Evolutionary conservation across 2,888 invertebrate species (phyloP).

Genomic region (Drosophila peninsularis): DNA sequence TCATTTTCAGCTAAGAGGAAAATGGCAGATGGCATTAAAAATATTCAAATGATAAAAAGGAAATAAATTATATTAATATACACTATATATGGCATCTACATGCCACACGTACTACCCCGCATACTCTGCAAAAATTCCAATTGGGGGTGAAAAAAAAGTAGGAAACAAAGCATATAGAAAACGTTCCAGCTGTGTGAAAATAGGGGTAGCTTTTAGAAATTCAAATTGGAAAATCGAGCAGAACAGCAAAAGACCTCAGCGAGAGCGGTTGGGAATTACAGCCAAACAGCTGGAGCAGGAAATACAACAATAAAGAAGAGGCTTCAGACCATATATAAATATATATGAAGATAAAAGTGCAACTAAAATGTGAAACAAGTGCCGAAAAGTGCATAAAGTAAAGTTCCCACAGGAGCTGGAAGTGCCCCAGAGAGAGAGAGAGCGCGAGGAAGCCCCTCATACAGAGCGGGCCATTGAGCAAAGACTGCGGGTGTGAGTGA

Average conservation of each 20-base stretch:
- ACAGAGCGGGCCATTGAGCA: not conserved
- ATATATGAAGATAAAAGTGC: not conserved
- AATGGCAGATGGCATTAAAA: too few species aligned
- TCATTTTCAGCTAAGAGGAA: too few species aligned
- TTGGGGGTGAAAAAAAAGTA: conserved; percentile 69
- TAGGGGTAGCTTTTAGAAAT: conserved; percentile 67
- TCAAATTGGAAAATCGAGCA: conserved; percentile 73
- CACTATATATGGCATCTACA: too few species aligned
- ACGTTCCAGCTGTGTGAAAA: conserved; percentile 58
- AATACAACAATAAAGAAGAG: not conserved
- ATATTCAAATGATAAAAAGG: too few species aligned
- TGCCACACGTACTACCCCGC: not conserved
- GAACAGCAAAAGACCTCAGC: conserved; percentile 45
- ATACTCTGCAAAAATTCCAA: conserved; percentile 51
- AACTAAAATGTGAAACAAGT: conserved; percentile 6
- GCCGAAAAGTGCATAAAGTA: not conserved
- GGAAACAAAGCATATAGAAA: conserved; percentile 13
- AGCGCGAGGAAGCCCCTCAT: not conserved
- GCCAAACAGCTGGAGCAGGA: conserved; percentile 10
- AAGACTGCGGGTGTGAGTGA: not conserved
- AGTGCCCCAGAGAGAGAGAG: not conserved
- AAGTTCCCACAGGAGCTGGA: conserved; percentile 16
- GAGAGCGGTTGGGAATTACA: conserved; percentile 52
- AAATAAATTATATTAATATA: too few species aligned
- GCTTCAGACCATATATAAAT: too few species aligned